Conservation (phyloP, 2,888 invertebrate genomes). For the Apotomis capreana region DNA sequence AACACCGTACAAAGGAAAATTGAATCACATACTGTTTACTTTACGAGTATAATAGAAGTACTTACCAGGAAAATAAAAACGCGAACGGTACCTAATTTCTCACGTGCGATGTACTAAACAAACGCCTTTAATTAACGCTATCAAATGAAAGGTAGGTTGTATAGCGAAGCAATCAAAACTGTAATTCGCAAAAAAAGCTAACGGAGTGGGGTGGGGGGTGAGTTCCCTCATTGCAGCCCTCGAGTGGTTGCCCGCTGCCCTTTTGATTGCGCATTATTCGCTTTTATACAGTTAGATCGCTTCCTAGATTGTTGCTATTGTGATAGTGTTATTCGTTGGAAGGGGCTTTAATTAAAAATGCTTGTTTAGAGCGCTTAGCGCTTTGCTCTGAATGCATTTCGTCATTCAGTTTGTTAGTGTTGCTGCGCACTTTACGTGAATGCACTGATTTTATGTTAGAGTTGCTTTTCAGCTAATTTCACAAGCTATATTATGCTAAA, state of each 20-base stretch:
- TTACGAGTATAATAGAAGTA: neutral
- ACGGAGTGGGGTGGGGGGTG: conserved; percentile 43
- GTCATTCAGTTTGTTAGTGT: conserved; percentile 27
- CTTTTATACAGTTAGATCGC: conserved; percentile 82
- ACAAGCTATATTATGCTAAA: neutral
- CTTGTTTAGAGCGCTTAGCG: conserved; percentile 57
- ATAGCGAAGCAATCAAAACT: conserved; percentile 72
- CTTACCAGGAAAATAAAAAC: conserved; percentile 12
- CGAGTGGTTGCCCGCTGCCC: conserved; percentile 73
- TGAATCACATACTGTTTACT: too few species aligned
- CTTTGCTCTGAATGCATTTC: conserved; percentile 48
- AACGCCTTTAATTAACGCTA: conserved; percentile 39
- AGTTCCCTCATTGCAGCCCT: conserved; percentile 64
- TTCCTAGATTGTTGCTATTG: conserved; percentile 82
- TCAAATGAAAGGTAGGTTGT: conserved; percentile 38
- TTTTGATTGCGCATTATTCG: conserved; percentile 82
- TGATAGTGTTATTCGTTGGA: conserved; percentile 75
- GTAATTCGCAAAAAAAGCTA: conserved; percentile 64
- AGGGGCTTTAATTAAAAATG: conserved; percentile 81
- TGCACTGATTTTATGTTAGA: neutral
- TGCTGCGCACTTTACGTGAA: conserved; percentile 9
- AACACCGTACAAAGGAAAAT: too few species aligned
- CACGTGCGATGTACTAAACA: conserved; percentile 33
- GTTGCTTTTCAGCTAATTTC: neutral
- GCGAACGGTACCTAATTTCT: conserved; percentile 27